A percentile compares a stretch with the other conserved stretches of the same genome.
These are phyloP conservation scores for Lutraria rhynchaena DNA, from an alignment of 1,140 invertebrate species.

Conservation along the genomic window DNA sequence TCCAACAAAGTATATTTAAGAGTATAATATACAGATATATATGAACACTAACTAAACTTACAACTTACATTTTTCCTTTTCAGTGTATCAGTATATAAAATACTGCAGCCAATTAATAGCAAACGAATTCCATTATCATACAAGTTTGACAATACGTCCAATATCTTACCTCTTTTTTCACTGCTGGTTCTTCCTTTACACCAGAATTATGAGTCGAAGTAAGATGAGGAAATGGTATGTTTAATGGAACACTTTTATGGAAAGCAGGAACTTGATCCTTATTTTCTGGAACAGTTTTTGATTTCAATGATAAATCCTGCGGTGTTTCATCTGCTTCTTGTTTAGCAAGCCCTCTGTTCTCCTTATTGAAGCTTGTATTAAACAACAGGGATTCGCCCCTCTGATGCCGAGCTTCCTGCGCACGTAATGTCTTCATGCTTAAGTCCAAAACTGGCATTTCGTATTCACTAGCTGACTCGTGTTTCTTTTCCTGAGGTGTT, in stretches of 20 bases:
- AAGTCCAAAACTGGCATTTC: slow-evolving; percentile 52
- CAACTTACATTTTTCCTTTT: too few relatives aligned
- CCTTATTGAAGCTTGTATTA: slow-evolving; percentile 50
- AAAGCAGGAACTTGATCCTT: slow-evolving; percentile 6
- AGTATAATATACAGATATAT: too few relatives aligned
- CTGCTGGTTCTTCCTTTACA: slow-evolving; percentile 6
- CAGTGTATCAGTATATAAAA: too few relatives aligned
- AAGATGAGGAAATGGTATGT: slow-evolving; percentile 34
- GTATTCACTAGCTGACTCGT: slow-evolving; percentile 2
- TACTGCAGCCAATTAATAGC: too few relatives aligned
- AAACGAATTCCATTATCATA: too few relatives aligned
- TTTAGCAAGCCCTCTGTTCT: slow-evolving; percentile 4
- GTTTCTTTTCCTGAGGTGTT: slow-evolving; percentile 26
- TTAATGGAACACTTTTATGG: slow-evolving; percentile 52
- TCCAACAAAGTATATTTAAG: too few relatives aligned
- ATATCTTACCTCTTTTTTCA: slow-evolving; percentile 37
- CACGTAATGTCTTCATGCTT: slow-evolving; percentile 56
- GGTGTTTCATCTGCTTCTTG: slow-evolving; percentile 17
- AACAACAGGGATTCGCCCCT: slow-evolving; percentile 54
- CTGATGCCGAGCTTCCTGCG: slow-evolving; percentile 53
- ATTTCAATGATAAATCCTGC: slow-evolving; percentile 54
- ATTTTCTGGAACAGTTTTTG: slow-evolving; percentile 1
- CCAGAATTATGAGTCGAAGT: background rate
- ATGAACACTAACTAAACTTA: too few relatives aligned
- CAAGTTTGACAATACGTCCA: too few relatives aligned